Evolutionary conservation across 2,113 vertebrate species (phyloP), one percentile per base, ranked within the genome.

Genomic region (Periophthalmodon schlosseri): DNA sequence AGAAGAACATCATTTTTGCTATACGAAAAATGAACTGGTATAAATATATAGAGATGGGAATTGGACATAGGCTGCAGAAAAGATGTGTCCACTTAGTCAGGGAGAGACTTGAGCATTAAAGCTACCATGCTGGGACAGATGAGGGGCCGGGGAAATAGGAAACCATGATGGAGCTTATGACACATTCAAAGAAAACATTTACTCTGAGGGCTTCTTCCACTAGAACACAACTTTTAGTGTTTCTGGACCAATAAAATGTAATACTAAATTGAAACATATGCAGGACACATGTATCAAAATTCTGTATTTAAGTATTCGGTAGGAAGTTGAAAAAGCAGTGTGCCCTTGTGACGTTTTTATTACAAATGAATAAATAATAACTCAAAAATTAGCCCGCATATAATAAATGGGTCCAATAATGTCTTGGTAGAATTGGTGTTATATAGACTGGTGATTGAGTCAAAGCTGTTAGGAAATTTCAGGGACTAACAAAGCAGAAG

Each of bases 41-140:
- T 97, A 97, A 97, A 95, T 92, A 95, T 92, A 92, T 94, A 96
- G 95, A 91, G 92, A 95, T 93, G 94, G 91, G 94, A 63, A 92
- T 94, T 93, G 91, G 80, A 93, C 89, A 94, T 90, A 89, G 92
- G 91, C 90, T 93, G 94, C 91, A 88, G 93, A 95, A 89, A 94
- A 94, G 95, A 94, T 94, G 90, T 85, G 83, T 80, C 90, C 90
- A 92, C 93, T 93, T 93, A 92, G 92, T 85, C 88, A 82, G 83
- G 92, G 90, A 80, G 93, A 94, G 93, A 96, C 87, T 93, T 95
- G 94, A 92, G 82, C 94, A 95, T 94, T 94, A 95, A 92, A 92
- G 94, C 88, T 87, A 93, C 85, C 93, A 94, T 94, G 92, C 93
- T 95, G 94, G 90, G 96, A 91, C 88, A 89, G 92, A 94, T 93